These are phyloP conservation scores for Cheilosia urbana DNA, from an alignment of 2,888 invertebrate species.

Conservation along the genomic window DNA sequence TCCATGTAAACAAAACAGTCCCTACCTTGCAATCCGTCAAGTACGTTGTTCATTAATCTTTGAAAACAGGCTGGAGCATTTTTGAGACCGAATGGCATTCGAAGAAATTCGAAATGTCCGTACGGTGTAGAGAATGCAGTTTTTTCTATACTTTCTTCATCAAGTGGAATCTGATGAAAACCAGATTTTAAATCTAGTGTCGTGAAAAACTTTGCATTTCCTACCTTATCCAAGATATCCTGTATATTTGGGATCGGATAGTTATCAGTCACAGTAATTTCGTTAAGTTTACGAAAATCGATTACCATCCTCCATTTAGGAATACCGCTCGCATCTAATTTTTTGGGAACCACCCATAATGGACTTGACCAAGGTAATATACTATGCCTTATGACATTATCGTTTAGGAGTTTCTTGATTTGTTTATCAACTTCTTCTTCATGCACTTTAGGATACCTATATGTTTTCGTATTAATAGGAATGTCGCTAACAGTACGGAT, in stretches of 20 bases:
- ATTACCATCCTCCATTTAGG: no score
- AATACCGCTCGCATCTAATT: neutral
- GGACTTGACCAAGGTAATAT: constrained; percentile 20
- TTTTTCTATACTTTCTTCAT: neutral
- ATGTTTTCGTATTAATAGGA: constrained; percentile 3
- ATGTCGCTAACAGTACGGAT: neutral
- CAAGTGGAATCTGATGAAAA: neutral
- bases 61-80: constrained; percentile 8
- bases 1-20: neutral
- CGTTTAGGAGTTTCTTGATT: constrained; percentile 6
- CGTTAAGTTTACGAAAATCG: neutral
- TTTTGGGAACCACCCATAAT: neutral
- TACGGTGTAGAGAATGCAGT: neutral
- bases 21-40: neutral
- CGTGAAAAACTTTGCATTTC: neutral
- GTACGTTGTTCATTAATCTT: neutral
- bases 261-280: neutral
- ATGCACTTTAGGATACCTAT: constrained; percentile 21
- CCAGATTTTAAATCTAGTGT: constrained; percentile 1
- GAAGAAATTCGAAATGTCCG: neutral
- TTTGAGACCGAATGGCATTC: constrained; percentile 19
- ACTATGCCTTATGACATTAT: constrained; percentile 15
- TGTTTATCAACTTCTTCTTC: constrained; percentile 8
- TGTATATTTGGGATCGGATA: constrained; percentile 6
- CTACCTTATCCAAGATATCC: neutral